These are phyloP conservation scores for Cydia strobilella DNA, from an alignment of 1,140 invertebrate genomes.

Conservation along the genomic window DNA sequence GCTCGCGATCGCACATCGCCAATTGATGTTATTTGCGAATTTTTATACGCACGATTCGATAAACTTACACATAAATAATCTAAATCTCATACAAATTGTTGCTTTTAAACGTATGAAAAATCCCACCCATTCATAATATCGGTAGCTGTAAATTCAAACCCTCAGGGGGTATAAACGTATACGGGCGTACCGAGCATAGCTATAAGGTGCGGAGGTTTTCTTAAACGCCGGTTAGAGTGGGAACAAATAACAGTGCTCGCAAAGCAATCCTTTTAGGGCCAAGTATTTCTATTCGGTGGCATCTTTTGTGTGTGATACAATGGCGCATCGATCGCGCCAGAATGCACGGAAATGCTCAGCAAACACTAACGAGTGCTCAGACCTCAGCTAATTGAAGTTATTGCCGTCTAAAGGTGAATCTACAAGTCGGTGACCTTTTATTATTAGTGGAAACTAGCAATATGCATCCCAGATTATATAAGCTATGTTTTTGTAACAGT, in stretches of 20 bases:
- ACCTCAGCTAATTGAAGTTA: slow-evolving; percentile 63
- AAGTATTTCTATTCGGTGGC: slow-evolving; percentile 59
- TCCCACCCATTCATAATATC: slow-evolving; percentile 20
- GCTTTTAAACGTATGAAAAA: slow-evolving; percentile 17
- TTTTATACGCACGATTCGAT: slow-evolving; percentile 37
- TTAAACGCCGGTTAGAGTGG: slow-evolving; percentile 42
- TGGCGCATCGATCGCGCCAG: slow-evolving; percentile 64
- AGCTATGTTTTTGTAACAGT: neutral
- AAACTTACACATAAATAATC: slow-evolving; percentile 32
- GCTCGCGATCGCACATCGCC: slow-evolving; percentile 37
- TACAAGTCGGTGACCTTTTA: slow-evolving; percentile 43
- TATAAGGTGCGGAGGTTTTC: neutral
- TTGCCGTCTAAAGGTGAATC: slow-evolving; percentile 43
- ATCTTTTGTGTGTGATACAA: slow-evolving; percentile 69
- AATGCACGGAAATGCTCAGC: slow-evolving; percentile 54
- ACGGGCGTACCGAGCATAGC: neutral
- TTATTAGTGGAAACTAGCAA: slow-evolving; percentile 48
- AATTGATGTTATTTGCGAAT: slow-evolving; percentile 42
- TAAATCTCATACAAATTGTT: slow-evolving; percentile 23
- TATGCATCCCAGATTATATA: slow-evolving; percentile 37
- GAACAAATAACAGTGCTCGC: slow-evolving; percentile 61
- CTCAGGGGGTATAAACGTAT: neutral
- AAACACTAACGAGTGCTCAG: slow-evolving; percentile 60
- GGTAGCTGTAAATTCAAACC: slow-evolving; percentile 16
- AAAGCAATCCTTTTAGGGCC: slow-evolving; percentile 59